Base-by-base conservation (phyloP, 2,113 vertebrate genomes). In the Calonectris borealis region DNA sequence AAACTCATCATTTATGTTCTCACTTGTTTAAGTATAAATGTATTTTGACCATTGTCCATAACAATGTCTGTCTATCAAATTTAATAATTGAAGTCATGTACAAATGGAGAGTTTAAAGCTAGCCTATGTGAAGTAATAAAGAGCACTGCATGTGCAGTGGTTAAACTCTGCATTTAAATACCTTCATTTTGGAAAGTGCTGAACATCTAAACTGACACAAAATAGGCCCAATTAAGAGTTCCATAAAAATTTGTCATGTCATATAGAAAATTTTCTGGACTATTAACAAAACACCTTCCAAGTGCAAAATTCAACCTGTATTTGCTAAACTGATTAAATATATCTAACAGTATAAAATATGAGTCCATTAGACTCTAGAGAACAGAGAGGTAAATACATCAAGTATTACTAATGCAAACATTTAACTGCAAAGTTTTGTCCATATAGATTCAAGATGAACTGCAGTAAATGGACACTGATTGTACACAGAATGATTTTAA, bases 121-220 rank as follows among this genome's bases (percentile, higher is more conserved):
- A 40, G 10, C 5, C 18, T 80, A 5, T 22, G 6, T 36, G 21
- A 91, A 85, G 21, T 15, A 71, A 16, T 8, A 83, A 85, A 80
- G 21, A 77, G 1, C 2, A 32, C 7, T 22, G 16, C 4, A 20
- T 0, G 0, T 72, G 25, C 11, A 72, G 26, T 76, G 7, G 13
- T 85, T 80, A 94, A 88, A 87, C 2, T 1, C 10, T 83, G 10
- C 3, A 42, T 26, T 73, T 72, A 87, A 79, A 85, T 44, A 32
- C 4, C 13, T 65, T 48, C 6, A 40, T 61, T 86, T 95, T 55
- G 57, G 27, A 46, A 87, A 60, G 4, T 27, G 9, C 13, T 54
- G 44, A 65, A 61, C 6, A 65, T n/a, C 44, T 76, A 72, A 54
- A 68, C 10, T 69, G 49, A 44, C 13, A 65, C 2, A 29, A 87